phyloP scores from a whole-genome alignment of 2,888 invertebrate genomes.

The Chymomyza procnemis region DNA sequence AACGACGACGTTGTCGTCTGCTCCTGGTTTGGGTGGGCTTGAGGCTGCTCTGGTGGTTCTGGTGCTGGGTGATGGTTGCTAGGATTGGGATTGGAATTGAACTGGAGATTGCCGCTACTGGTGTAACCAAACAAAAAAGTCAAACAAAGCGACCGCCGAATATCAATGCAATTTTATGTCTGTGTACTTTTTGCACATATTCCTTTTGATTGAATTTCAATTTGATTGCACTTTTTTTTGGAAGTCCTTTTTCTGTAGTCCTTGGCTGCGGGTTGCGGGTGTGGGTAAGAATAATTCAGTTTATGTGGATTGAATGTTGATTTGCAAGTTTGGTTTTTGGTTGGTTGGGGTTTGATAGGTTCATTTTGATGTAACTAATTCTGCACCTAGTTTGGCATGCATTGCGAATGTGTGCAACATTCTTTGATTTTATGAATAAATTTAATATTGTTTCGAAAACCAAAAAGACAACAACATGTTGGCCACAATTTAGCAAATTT shows the following conservation, averaged over 20 bases:
- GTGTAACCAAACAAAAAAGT: slow-evolving; percentile 57
- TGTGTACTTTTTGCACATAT: slow-evolving; percentile 47
- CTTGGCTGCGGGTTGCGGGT: too few relatives aligned
- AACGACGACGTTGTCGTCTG: slow-evolving; percentile 7
- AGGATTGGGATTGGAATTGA: background rate
- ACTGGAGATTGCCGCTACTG: slow-evolving; percentile 1
- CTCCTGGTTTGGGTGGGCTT: background rate
- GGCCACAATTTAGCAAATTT: background rate
- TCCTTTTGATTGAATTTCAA: slow-evolving; percentile 65
- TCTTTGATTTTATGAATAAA: background rate
- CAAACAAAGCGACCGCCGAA: slow-evolving; percentile 58
- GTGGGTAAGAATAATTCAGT: background rate
- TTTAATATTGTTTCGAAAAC: background rate
- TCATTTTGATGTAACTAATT: background rate
- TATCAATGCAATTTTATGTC: slow-evolving; percentile 65
- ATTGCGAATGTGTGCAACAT: background rate
- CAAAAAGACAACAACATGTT: background rate
- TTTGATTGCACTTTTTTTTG: slow-evolving; percentile 55
- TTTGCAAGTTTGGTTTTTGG: background rate
- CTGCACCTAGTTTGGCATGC: background rate
- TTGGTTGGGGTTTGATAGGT: background rate
- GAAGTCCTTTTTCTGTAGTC: too few relatives aligned
- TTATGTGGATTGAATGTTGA: background rate
- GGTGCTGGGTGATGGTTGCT: background rate
- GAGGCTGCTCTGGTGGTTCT: background rate